These are phyloP conservation scores for Tinamus major DNA, from an alignment of 2,797 vertebrate species.

Conservation along the genomic window DNA sequence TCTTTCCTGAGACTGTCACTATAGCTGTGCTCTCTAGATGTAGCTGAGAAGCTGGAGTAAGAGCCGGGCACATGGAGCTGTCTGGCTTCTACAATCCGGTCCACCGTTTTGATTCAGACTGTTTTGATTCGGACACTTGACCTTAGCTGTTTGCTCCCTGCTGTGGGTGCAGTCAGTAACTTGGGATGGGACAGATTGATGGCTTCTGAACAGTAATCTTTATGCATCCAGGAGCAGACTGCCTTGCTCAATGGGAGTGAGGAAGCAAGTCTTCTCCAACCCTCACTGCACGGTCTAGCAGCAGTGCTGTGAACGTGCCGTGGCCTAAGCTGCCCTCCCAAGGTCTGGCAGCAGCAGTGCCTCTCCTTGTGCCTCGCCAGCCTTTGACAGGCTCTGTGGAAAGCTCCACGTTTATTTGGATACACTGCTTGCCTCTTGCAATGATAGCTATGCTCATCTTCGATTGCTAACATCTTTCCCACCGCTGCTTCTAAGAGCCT, in stretches of 20 bases:
- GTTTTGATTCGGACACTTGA: not conserved
- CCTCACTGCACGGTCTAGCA: not conserved
- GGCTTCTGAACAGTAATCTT: not conserved
- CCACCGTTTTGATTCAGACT: not conserved
- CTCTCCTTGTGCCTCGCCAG: not conserved
- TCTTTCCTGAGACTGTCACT: not conserved
- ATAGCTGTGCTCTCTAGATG: not conserved
- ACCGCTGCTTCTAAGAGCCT: conserved; percentile 24
- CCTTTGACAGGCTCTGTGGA: not conserved
- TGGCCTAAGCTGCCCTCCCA: not conserved
- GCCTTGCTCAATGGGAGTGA: not conserved
- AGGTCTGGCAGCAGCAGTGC: not conserved
- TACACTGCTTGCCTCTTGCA: not conserved
- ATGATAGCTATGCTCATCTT: conserved; percentile 15
- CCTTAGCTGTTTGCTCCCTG: not conserved
- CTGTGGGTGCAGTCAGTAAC: not conserved
- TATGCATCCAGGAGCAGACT: not conserved
- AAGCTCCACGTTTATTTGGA: conserved; percentile 16
- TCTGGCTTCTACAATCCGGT: conserved; percentile 1
- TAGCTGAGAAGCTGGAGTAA: not conserved
- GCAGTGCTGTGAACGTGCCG: not conserved
- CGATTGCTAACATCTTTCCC: conserved; percentile 45
- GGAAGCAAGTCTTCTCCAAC: not conserved
- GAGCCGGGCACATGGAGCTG: not conserved
- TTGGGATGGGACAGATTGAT: not conserved